These are phyloP conservation scores for Lobophora halterata DNA, from an alignment of 2,888 invertebrate species.

Conservation along the genomic window DNA sequence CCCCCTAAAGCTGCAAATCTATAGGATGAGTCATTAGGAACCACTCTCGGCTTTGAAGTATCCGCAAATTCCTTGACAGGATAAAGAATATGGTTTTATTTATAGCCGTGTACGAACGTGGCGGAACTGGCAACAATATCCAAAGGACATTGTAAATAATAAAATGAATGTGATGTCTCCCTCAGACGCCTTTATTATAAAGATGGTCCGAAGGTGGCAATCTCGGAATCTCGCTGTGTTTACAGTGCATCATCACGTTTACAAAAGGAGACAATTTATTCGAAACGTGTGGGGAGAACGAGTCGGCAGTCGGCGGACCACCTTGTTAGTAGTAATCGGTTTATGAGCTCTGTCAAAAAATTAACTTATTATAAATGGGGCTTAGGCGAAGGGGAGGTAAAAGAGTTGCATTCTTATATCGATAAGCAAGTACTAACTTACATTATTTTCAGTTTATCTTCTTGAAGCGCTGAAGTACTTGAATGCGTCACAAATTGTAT, in stretches of 20 bases:
- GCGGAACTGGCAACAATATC: conserved; percentile 31
- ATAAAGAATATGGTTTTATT: conserved; percentile 26
- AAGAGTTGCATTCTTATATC: conserved; percentile 11
- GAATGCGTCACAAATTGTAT: too few relatives aligned
- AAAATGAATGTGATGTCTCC: conserved; percentile 43
- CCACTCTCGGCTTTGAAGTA: conserved; percentile 24
- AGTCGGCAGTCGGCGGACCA: conserved; percentile 54
- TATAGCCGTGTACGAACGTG: conserved; percentile 36
- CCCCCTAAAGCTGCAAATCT: conserved; percentile 24
- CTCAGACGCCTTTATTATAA: conserved; percentile 49
- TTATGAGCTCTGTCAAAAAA: conserved; percentile 66
- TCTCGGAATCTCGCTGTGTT: conserved; percentile 44
- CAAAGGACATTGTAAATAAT: conserved; percentile 42
- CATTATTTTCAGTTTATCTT: too few relatives aligned
- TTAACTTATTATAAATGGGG: conserved; percentile 64
- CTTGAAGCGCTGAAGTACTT: too few relatives aligned
- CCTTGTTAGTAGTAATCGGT: conserved; percentile 75
- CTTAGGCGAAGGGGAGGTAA: conserved; percentile 35
- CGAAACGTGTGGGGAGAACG: conserved; percentile 46
- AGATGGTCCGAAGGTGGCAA: conserved; percentile 55
- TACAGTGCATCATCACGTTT: conserved; percentile 58
- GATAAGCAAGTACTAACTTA: background rate
- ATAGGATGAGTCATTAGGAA: conserved; percentile 28
- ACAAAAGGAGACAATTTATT: conserved; percentile 53
- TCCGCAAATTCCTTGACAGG: conserved; percentile 26